phyloP scores from a whole-genome alignment of 2,113 vertebrate species.

The Brachyistius frenatus region DNA sequence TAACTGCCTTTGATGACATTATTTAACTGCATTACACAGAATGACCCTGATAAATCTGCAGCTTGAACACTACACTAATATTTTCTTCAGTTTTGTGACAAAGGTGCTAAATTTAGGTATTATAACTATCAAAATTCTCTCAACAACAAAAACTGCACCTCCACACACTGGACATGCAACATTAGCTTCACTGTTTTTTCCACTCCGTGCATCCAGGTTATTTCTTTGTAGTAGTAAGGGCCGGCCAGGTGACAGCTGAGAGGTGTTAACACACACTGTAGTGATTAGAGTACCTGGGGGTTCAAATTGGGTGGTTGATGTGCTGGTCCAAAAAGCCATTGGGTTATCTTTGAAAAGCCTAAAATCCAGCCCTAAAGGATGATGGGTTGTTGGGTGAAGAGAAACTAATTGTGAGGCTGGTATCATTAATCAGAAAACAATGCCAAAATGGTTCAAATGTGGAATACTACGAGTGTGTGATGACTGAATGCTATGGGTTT shows the following conservation, averaged over 20 bases:
- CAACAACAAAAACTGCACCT: slow-evolving; percentile 34
- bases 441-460: slow-evolving; percentile 33
- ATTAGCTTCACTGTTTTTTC: slow-evolving; percentile 60
- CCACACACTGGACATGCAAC: slow-evolving; percentile 79
- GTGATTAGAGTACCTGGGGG: slow-evolving; percentile 92
- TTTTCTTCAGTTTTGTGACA: not conserved
- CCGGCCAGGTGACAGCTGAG: slow-evolving; percentile 82
- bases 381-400: slow-evolving; percentile 81
- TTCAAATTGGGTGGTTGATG: slow-evolving; percentile 90
- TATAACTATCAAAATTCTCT: not conserved
- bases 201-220: slow-evolving; percentile 84
- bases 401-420: slow-evolving; percentile 71
- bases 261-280: slow-evolving; percentile 84
- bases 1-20: too few species aligned
- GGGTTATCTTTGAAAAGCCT: slow-evolving; percentile 99
- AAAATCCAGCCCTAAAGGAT: slow-evolving; percentile 99
- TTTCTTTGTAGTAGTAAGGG: slow-evolving; percentile 76
- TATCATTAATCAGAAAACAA: slow-evolving; percentile 57
- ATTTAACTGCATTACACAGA: too few species aligned
- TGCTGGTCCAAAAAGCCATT: slow-evolving; percentile 98
- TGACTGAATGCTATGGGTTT: not conserved
- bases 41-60: not conserved
- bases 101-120: not conserved
- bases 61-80: not conserved
- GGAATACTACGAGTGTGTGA: not conserved